A percentile compares a stretch with the other conserved stretches of the same genome.
These are phyloP conservation scores for Callospermophilus lateralis DNA, from an alignment of 2,113 vertebrate species.

Conservation along the genomic window DNA sequence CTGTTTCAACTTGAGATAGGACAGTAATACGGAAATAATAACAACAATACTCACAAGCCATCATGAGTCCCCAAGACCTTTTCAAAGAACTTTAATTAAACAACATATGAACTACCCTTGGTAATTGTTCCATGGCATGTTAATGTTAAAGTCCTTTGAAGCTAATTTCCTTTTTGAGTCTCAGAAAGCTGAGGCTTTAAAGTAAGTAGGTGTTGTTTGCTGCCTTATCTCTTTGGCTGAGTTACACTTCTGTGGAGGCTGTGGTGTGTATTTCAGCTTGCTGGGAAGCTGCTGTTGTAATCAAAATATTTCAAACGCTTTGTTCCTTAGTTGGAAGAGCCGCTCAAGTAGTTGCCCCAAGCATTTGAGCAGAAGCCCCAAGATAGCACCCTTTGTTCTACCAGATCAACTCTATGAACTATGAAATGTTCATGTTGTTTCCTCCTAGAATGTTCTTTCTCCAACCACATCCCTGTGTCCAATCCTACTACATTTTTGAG, in stretches of 20 bases:
- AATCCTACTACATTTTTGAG: conserved; percentile 14
- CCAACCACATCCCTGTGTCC: background rate
- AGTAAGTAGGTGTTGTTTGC: conserved; percentile 49
- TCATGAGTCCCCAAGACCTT: background rate
- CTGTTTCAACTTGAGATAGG: conserved; percentile 50
- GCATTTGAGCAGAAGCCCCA: background rate
- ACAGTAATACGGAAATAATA: conserved; percentile 39
- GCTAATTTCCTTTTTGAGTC: conserved; percentile 30
- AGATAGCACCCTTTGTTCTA: background rate
- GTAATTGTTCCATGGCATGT: background rate
- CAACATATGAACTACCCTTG: background rate
- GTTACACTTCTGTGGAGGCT: conserved; percentile 1
- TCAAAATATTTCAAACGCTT: conserved; percentile 63
- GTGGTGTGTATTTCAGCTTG: conserved; percentile 25
- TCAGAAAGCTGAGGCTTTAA: conserved; percentile 57
- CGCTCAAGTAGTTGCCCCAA: conserved; percentile 33
- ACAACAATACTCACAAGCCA: conserved; percentile 31
- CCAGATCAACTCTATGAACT: background rate
- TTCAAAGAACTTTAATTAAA: conserved; percentile 64
- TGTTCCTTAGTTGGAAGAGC: conserved; percentile 59
- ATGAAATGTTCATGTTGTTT: background rate
- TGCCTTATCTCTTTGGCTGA: conserved; percentile 35
- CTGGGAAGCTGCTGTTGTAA: conserved; percentile 26
- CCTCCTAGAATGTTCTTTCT: background rate
- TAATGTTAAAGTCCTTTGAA: conserved; percentile 51